Evolutionary conservation across 2,113 vertebrate genomes (phyloP).

Genomic region (Sceloporus undulatus): DNA sequence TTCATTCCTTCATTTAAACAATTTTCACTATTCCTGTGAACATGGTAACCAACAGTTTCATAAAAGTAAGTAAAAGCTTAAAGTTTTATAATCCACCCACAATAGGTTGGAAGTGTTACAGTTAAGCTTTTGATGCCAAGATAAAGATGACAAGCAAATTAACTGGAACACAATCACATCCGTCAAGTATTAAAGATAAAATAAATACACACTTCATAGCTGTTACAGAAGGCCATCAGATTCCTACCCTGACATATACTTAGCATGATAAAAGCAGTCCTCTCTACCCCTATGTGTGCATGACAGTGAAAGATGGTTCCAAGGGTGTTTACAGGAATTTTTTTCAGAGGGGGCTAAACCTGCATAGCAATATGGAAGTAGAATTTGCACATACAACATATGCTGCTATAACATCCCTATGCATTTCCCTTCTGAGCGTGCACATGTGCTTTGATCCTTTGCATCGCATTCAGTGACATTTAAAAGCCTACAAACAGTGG

Average conservation of each 20-base stretch:
- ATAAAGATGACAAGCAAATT: conserved; percentile 64
- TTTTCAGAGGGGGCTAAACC: too few species aligned
- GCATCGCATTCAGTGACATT: too few species aligned
- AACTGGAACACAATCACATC: conserved; percentile 31
- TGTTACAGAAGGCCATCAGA: conserved; percentile 12
- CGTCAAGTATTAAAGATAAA: conserved; percentile 42
- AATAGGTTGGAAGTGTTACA: conserved; percentile 66
- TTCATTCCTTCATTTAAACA: background rate
- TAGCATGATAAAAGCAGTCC: background rate
- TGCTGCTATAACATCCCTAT: too few species aligned
- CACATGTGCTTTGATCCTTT: too few species aligned
- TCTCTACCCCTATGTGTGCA: background rate
- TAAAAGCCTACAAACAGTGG: too few species aligned
- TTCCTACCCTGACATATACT: background rate
- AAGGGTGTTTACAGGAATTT: too few species aligned
- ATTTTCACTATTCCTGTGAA: conserved; percentile 57
- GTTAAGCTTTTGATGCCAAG: conserved; percentile 48
- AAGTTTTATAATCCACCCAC: conserved; percentile 64
- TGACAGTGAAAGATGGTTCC: background rate
- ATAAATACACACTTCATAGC: conserved; percentile 31
- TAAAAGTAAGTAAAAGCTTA: conserved; percentile 46
- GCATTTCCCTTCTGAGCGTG: too few species aligned
- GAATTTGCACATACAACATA: too few species aligned
- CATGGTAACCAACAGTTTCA: conserved; percentile 48
- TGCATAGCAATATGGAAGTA: too few species aligned